phyloP scores from a whole-genome alignment of 1,140 invertebrate genomes.

The Cotesia glomerata region DNA sequence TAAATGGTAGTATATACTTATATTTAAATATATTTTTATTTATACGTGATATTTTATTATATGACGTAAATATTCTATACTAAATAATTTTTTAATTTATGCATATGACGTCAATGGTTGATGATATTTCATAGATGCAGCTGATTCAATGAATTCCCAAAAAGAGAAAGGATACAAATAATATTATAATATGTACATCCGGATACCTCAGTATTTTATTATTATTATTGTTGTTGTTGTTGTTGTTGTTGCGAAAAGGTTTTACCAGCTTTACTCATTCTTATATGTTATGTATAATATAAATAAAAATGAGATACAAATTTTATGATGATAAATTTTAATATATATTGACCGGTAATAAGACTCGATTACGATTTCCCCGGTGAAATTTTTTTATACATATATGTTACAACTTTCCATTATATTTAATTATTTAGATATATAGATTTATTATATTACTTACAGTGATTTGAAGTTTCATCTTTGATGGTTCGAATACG shows the following conservation, averaged over 20 bases:
- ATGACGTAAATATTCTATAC: too few relatives aligned
- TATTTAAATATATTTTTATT: too few relatives aligned
- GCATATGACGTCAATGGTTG: too few relatives aligned
- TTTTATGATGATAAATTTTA: too few relatives aligned
- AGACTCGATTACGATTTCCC: constrained; percentile 35
- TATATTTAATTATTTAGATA: not conserved
- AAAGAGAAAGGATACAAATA: not conserved
- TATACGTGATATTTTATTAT: too few relatives aligned
- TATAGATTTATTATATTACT: not conserved
- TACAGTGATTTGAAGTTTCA: too few relatives aligned
- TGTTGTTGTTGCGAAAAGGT: constrained; percentile 15
- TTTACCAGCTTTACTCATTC: constrained; percentile 20
- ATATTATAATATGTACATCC: not conserved
- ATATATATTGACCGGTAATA: constrained; percentile 10
- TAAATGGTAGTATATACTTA: too few relatives aligned
- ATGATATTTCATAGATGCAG: too few relatives aligned
- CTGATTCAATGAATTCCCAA: not conserved
- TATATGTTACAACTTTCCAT: constrained; percentile 11
- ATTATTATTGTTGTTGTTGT: too few relatives aligned
- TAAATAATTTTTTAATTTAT: too few relatives aligned
- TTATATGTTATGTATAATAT: constrained; percentile 3
- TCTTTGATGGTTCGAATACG: too few relatives aligned
- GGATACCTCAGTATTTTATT: too few relatives aligned
- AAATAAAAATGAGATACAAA: not conserved
- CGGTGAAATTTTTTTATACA: constrained; percentile 27